These are phyloP conservation scores for Paramormyrops hopkinsi DNA, from an alignment of 2,797 vertebrate species.

Conservation along the genomic window DNA sequence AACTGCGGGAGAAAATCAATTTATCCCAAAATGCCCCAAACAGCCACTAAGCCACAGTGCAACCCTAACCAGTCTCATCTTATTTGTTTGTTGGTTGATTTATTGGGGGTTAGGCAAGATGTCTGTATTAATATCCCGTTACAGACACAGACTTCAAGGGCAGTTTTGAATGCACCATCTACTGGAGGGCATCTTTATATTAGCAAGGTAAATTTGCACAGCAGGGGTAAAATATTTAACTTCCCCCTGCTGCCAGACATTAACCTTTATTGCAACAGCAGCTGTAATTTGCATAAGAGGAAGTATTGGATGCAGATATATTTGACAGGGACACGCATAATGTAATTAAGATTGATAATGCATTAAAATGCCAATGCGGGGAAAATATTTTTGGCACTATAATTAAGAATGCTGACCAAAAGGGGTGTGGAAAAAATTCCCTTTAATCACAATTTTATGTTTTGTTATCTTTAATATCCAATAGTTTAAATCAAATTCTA, in stretches of 20 bases:
- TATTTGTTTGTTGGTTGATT: conserved; percentile 2
- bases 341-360: not conserved
- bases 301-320: not conserved
- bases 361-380: not conserved
- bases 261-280: not conserved
- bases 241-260: not conserved
- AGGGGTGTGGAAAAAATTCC: not conserved
- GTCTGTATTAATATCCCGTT: not conserved
- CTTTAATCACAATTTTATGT: not conserved
- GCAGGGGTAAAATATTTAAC: not conserved
- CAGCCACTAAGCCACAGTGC: not conserved
- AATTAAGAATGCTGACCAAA: not conserved
- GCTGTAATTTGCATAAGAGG: not conserved
- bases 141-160: not conserved
- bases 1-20: not conserved
- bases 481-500: not conserved
- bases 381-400: not conserved
- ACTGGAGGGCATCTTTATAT: conserved; percentile 5
- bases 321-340: not conserved
- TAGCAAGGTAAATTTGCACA: conserved; percentile 10
- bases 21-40: not conserved
- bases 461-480: not conserved
- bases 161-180: not conserved
- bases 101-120: not conserved
- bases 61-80: not conserved